These are phyloP conservation scores for Numenius phaeopus DNA, from an alignment of 2,797 vertebrate genomes.

Conservation along the genomic window DNA sequence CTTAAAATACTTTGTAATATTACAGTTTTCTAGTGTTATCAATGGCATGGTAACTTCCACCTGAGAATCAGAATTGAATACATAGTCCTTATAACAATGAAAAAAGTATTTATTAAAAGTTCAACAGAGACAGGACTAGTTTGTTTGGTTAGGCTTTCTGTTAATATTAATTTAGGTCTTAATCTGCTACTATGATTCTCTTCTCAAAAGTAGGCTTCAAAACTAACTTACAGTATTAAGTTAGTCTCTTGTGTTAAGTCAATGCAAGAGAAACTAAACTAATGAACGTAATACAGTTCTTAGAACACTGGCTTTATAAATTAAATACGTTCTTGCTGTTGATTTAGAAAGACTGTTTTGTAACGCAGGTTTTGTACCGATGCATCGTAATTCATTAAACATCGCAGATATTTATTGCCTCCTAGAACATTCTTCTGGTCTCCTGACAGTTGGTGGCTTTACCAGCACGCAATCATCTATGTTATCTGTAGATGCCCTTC, in stretches of 20 bases:
- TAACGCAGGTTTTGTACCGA: not conserved
- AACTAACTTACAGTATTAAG: not conserved
- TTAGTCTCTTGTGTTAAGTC: not conserved
- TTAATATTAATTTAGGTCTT: not conserved
- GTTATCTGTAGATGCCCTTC: constrained; percentile 7
- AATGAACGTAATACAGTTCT: not conserved
- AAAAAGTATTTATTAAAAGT: not conserved
- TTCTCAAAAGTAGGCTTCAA: not conserved
- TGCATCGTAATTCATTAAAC: not conserved
- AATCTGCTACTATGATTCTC: not conserved
- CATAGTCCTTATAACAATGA: fast-evolving
- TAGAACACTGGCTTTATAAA: not conserved
- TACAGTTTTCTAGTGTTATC: not conserved
- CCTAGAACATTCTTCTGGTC: not conserved
- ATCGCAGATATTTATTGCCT: not conserved
- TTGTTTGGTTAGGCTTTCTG: not conserved
- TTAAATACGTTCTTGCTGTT: not conserved
- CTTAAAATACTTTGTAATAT: not conserved
- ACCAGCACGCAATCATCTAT: not conserved
- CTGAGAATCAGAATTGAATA: not conserved
- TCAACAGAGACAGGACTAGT: not conserved
- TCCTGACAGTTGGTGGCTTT: not conserved
- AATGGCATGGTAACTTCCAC: not conserved
- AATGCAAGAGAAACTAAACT: not conserved
- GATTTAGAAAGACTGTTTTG: not conserved